Conservation (phyloP, 2,113 vertebrate species). For the Arvicanthis niloticus region DNA sequence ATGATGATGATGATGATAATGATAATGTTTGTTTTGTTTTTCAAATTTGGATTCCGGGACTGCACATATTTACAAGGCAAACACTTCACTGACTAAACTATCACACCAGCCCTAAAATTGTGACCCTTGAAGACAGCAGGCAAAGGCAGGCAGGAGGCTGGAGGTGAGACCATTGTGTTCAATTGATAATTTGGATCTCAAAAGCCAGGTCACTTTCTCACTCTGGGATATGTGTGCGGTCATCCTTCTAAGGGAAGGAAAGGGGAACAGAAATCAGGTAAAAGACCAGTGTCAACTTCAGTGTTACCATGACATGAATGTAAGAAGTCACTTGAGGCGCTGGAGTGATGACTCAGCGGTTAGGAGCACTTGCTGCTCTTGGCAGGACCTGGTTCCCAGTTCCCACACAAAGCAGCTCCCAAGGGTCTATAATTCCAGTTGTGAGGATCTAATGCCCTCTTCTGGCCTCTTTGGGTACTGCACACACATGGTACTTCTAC, state of each 20-base stretch:
- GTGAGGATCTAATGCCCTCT: background rate
- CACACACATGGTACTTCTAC: background rate
- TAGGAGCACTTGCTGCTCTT: background rate
- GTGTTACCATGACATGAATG: background rate
- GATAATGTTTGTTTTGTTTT: background rate
- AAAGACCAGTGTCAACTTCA: background rate
- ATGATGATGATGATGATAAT: too few relatives aligned
- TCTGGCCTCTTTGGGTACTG: background rate
- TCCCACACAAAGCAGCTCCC: too few relatives aligned
- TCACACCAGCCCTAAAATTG: background rate
- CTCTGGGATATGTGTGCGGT: background rate
- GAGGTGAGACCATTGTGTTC: accelerated
- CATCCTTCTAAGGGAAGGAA: background rate
- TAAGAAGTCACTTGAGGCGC: background rate
- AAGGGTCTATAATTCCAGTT: background rate
- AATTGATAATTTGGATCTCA: conserved; percentile 3
- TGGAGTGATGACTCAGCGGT: background rate
- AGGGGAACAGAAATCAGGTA: background rate
- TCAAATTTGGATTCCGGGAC: background rate
- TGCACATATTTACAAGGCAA: background rate
- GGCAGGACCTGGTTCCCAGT: background rate
- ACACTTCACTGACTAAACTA: background rate
- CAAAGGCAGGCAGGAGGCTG: background rate
- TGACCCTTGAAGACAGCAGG: background rate
- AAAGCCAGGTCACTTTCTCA: background rate